phyloP scores from a whole-genome alignment of 2,113 vertebrate species.

The Tapirus terrestris region DNA sequence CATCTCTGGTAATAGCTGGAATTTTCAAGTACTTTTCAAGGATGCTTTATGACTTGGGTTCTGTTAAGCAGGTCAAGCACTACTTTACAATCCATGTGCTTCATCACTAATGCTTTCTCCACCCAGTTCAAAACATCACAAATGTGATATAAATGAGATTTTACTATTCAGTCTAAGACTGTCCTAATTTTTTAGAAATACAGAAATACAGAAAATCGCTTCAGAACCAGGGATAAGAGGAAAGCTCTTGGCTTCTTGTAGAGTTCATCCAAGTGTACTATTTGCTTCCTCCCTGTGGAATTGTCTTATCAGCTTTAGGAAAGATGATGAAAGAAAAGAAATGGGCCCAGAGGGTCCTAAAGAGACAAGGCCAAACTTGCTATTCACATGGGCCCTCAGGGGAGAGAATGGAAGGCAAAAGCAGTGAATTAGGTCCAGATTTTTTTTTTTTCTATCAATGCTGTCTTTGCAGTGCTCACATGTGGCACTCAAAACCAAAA shows the following conservation, averaged over 20 bases:
- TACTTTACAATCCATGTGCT: background rate
- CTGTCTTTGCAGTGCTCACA: background rate
- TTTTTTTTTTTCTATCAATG: background rate
- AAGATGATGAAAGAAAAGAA: constrained; percentile 69
- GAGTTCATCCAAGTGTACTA: constrained; percentile 74
- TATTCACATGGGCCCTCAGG: background rate
- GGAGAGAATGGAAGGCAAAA: constrained; percentile 28
- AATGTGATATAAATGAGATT: background rate
- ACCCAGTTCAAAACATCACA: background rate
- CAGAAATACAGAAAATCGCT: constrained; percentile 16
- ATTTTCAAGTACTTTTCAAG: constrained; percentile 33
- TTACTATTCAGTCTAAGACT: background rate
- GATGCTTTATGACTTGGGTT: background rate
- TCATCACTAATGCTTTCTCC: background rate
- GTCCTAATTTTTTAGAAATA: background rate
- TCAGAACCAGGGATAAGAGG: background rate
- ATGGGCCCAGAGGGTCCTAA: constrained; percentile 9
- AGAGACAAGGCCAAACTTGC: constrained; percentile 4
- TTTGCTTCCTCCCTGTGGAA: constrained; percentile 35
- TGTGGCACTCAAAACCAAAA: background rate
- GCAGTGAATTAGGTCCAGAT: background rate
- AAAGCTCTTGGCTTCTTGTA: background rate
- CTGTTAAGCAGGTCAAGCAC: background rate
- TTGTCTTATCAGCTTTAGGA: constrained; percentile 44
- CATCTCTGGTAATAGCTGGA: background rate